phyloP scores from a whole-genome alignment of 2,888 invertebrate species.

The Drosophila multiciliata region DNA sequence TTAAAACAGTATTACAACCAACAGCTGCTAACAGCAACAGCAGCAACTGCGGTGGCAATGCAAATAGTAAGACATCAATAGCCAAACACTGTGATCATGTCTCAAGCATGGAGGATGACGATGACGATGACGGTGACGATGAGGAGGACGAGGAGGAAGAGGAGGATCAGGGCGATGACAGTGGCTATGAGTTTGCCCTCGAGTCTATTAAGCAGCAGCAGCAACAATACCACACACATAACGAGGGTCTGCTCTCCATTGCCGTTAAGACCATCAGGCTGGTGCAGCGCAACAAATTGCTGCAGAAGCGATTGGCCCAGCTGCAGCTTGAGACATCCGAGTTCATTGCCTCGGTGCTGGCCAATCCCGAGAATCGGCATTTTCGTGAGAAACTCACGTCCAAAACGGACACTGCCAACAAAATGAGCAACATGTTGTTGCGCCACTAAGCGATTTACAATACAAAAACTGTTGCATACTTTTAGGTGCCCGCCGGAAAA shows the following conservation, averaged over 20 bases:
- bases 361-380: conserved; percentile 85
- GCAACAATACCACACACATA: conserved; percentile 44
- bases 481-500: conserved; percentile 46
- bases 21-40: conserved; percentile 47
- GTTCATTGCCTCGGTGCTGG: conserved; percentile 87
- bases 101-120: conserved; percentile 23
- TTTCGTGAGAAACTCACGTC: conserved; percentile 72
- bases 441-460: conserved; percentile 47
- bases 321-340: conserved; percentile 88
- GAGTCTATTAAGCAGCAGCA: conserved; percentile 41
- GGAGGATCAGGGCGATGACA: conserved; percentile 51
- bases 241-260: conserved; percentile 87
- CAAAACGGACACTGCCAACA: conserved; percentile 55
- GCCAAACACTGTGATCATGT: conserved; percentile 50
- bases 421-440: conserved; percentile 66
- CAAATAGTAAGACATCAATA: conserved; percentile 28
- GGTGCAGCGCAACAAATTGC: conserved; percentile 87
- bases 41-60: conserved; percentile 27
- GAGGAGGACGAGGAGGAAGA: conserved; percentile 28
- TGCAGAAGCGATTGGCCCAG: conserved; percentile 87
- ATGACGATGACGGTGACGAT: conserved; percentile 23
- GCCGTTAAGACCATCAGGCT: conserved; percentile 88
- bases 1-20: conserved; percentile 73
- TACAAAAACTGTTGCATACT: conserved; percentile 50
- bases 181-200: conserved; percentile 51